phyloP scores from a whole-genome alignment of 2,888 invertebrate genomes.

The Podotricha telesiphe region DNA sequence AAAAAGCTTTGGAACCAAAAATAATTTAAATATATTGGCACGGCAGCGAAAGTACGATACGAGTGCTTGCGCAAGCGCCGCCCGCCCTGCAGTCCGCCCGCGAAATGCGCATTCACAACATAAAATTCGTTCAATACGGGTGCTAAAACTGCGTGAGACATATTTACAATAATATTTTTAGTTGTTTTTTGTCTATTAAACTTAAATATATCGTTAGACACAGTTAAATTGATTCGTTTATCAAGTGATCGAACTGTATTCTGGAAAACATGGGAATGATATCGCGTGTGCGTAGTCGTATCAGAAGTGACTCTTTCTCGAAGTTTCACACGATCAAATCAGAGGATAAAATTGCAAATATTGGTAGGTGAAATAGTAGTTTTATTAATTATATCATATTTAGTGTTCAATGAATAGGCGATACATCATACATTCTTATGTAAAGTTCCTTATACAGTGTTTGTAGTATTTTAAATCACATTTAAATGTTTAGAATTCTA shows the following conservation, averaged over 20 bases:
- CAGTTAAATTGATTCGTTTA: background rate
- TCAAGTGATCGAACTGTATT: slow-evolving; percentile 22
- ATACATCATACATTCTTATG: no score
- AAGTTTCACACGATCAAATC: slow-evolving; percentile 85
- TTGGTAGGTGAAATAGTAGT: slow-evolving; percentile 73
- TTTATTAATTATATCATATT: background rate
- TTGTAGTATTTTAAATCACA: background rate
- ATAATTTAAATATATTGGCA: slow-evolving; percentile 47
- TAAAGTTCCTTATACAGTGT: background rate
- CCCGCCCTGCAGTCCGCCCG: slow-evolving; percentile 62
- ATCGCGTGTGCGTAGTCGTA: slow-evolving; percentile 86
- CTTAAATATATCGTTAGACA: background rate
- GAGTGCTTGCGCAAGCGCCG: slow-evolving; percentile 52
- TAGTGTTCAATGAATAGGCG: background rate
- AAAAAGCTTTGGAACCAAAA: slow-evolving; percentile 51
- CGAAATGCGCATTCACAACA: slow-evolving; percentile 72
- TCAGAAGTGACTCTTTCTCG: slow-evolving; percentile 85
- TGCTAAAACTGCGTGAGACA: slow-evolving; percentile 31
- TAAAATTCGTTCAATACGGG: slow-evolving; percentile 60
- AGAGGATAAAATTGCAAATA: slow-evolving; percentile 88
- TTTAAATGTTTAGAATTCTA: no score
- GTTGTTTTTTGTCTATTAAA: background rate
- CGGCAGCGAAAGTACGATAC: slow-evolving; percentile 33
- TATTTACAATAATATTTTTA: slow-evolving; percentile 16
- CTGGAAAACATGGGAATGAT: slow-evolving; percentile 86